Evolutionary conservation across 2,888 invertebrate genomes (phyloP), one percentile per base, ranked within the genome.

Genomic region (Tolmerus cingulatus): DNA sequence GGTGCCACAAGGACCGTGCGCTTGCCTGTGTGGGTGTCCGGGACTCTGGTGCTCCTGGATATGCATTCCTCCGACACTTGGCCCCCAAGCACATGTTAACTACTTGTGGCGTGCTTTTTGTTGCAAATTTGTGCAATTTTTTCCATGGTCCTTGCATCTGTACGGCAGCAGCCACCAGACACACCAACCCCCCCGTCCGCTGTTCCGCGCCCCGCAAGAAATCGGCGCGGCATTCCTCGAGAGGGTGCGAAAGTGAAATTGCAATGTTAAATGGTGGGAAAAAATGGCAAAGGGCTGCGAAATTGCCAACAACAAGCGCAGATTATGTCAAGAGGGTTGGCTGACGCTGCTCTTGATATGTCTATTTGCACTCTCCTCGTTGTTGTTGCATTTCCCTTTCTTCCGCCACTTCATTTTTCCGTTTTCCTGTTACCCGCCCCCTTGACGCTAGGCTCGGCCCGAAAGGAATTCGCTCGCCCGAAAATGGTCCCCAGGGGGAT

Each of bases 181-280:
- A 16, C 55, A 16, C 27, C 23, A n/a, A 5, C n/a, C 16, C 57
- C 16, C 16, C 19, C 30, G 27, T 55, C 30, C 27, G 46, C 46
- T 40, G 40, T 74, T 74, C 27, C 74, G 46, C 46, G 74, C 74
- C 74, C n/a, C 74, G 74, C 46, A 43, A 43, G 85, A 74, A 85
- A 85, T 85, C 85, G 74, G 85, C 85, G 16, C 85, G 74, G 85
- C 85, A 74, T 74, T 74, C 85, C 85, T 85, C 85, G 85, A 85
- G 85, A 85, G 85, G 85, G 85, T 85, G 85, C 85, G 85, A 85
- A 85, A 85, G 85, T 85, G 85, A 85, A 85, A 85, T 85, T 85
- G 85, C 85, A 85, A 74, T 85, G 85, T 85, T 85, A 85, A 85
- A 85, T 85, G 85, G 85, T 85, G 85, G 74, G 85, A 85, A 85